Percentiles rank a stretch among this genome's conserved stretches.
Conservation (phyloP, 2,113 vertebrate species). For the Hippocampus abdominalis region DNA sequence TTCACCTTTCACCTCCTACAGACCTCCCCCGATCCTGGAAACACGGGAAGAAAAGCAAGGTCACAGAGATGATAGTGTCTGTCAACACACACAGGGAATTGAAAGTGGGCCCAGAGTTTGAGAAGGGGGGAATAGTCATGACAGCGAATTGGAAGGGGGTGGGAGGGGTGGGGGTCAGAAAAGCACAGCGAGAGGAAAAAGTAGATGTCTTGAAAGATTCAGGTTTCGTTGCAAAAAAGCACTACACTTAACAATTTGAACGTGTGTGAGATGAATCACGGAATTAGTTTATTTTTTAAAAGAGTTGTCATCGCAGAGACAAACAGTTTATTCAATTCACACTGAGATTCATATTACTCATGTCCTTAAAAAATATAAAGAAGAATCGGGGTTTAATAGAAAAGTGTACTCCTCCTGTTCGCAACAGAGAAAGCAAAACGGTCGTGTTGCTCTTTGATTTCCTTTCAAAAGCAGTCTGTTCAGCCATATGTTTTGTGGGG, state of each 20-base stretch:
- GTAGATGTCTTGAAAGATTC: constrained; percentile 32
- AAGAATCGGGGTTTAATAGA: constrained; percentile 55
- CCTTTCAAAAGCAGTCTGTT: neutral
- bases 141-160: neutral
- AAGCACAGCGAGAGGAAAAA: constrained; percentile 11
- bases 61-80: constrained; percentile 62
- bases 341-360: constrained; percentile 52
- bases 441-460: constrained; percentile 39
- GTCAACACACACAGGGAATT: constrained; percentile 58
- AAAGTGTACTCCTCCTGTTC: constrained; percentile 42
- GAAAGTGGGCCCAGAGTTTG: constrained; percentile 49
- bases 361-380: constrained; percentile 31
- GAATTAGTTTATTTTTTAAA: constrained; percentile 34
- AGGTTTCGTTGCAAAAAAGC: constrained; percentile 11
- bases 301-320: constrained; percentile 43
- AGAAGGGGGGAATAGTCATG: neutral
- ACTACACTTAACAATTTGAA: constrained; percentile 34
- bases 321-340: constrained; percentile 52
- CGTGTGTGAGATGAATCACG: constrained; percentile 46
- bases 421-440: constrained; percentile 51
- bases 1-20: constrained; percentile 46
- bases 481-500: neutral
- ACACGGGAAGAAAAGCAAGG: constrained; percentile 66
- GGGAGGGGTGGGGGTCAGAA: neutral
- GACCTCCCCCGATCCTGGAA: constrained; percentile 43